These are phyloP conservation scores for Theocolax elegans DNA, from an alignment of 1,140 invertebrate genomes.

Conservation along the genomic window DNA sequence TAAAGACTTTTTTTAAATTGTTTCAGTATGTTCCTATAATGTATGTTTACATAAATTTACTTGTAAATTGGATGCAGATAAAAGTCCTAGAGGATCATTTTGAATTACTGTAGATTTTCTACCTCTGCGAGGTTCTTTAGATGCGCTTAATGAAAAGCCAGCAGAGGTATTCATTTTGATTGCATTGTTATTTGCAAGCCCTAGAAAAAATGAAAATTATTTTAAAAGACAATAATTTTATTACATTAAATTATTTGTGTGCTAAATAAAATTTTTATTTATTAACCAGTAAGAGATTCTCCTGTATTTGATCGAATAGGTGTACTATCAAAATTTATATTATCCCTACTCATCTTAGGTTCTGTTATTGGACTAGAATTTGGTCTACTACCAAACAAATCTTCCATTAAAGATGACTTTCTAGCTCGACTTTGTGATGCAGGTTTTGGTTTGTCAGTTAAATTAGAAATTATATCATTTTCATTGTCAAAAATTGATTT, in stretches of 20 bases:
- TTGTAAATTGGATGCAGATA: conserved; percentile 44
- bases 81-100: conserved; percentile 56
- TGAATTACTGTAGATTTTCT: conserved; percentile 45
- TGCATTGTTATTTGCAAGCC: conserved; percentile 21
- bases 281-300: conserved; percentile 30
- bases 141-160: conserved; percentile 41
- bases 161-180: conserved; percentile 27
- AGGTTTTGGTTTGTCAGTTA: conserved; percentile 2
- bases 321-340: conserved; percentile 7
- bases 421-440: conserved; percentile 36
- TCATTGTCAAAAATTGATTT: conserved; percentile 37
- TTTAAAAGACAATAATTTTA: neutral
- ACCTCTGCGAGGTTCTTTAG: conserved; percentile 52
- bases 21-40: too few relatives aligned
- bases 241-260: neutral
- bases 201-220: conserved; percentile 22
- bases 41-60: conserved; percentile 10
- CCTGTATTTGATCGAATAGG: conserved; percentile 1
- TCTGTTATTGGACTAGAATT: conserved; percentile 30
- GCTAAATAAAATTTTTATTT: conserved; percentile 24
- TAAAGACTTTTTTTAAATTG: too few relatives aligned
- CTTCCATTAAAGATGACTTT: conserved; percentile 50
- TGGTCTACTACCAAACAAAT: conserved; percentile 51
- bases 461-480: conserved; percentile 33
- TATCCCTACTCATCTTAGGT: conserved; percentile 6